Conservation (phyloP, 2,797 vertebrate genomes). For the Oryzias dopingdopingensis region DNA sequence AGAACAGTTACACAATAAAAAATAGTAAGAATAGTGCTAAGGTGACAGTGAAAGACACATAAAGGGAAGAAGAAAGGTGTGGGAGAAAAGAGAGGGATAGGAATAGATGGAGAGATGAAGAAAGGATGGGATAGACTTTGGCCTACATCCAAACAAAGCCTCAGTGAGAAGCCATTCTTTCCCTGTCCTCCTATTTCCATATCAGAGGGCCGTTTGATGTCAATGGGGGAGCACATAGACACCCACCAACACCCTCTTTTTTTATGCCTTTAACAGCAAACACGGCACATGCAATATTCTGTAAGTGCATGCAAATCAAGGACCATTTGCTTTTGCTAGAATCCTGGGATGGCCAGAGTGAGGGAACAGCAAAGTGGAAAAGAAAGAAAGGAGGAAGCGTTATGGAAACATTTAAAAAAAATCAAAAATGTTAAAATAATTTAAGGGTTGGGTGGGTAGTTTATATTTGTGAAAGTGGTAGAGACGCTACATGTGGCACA, state of each 20-base stretch:
- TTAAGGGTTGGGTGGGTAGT: constrained; percentile 6
- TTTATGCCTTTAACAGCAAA: constrained; percentile 89
- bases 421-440: constrained; percentile 71
- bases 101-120: constrained; percentile 39
- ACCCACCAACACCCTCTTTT: constrained; percentile 75
- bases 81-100: constrained; percentile 32
- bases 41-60: constrained; percentile 18
- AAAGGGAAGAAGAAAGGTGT: constrained; percentile 27
- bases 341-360: constrained; percentile 79
- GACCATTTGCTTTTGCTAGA: constrained; percentile 83
- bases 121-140: constrained; percentile 76
- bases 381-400: constrained; percentile 26
- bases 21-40: constrained; percentile 8
- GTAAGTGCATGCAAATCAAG: constrained; percentile 84
- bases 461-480: too few relatives aligned
- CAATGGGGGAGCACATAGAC: constrained; percentile 86
- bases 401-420: constrained; percentile 49
- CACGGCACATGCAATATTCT: constrained; percentile 86
- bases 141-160: constrained; percentile 88
- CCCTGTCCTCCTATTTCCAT: constrained; percentile 88
- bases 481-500: too few relatives aligned
- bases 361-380: constrained; percentile 28
- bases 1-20: constrained; percentile 8
- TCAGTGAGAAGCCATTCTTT: constrained; percentile 84
- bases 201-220: constrained; percentile 98